These are phyloP conservation scores for Escarpia spicata DNA, from an alignment of 2,888 invertebrate genomes.

Conservation along the genomic window DNA sequence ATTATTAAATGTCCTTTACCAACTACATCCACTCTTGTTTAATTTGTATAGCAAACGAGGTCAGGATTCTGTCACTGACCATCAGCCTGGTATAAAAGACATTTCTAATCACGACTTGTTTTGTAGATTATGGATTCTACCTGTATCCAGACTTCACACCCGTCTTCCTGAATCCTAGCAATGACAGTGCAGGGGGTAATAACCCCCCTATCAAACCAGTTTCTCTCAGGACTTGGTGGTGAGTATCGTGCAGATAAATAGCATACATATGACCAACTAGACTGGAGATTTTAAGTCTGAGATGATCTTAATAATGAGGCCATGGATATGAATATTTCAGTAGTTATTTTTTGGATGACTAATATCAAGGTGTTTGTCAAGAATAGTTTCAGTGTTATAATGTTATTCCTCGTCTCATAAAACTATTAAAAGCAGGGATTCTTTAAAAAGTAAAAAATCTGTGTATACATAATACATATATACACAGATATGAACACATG, in stretches of 20 bases:
- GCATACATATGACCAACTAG: neutral
- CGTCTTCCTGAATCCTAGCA: neutral
- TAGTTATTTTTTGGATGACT: neutral
- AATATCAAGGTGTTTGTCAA: neutral
- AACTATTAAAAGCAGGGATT: neutral
- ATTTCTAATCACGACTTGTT: neutral
- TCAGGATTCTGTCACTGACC: too few relatives aligned
- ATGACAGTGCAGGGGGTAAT: neutral
- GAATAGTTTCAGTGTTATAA: neutral
- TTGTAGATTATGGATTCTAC: slow-evolving; percentile 27
- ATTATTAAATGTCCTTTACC: too few relatives aligned
- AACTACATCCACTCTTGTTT: too few relatives aligned
- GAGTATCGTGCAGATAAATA: neutral
- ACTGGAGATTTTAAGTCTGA: too few relatives aligned
- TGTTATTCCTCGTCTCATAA: neutral
- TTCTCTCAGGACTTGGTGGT: slow-evolving; percentile 21
- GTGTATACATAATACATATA: neutral
- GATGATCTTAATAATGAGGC: neutral
- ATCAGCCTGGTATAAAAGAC: too few relatives aligned
- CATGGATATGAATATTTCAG: neutral
- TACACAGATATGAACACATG: neutral
- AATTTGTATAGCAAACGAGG: too few relatives aligned
- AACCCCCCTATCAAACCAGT: neutral
- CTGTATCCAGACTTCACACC: slow-evolving; percentile 22
- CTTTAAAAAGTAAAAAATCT: neutral